Conservation (phyloP, 2,888 invertebrate species). For the Schizotus pectinicornis region DNA sequence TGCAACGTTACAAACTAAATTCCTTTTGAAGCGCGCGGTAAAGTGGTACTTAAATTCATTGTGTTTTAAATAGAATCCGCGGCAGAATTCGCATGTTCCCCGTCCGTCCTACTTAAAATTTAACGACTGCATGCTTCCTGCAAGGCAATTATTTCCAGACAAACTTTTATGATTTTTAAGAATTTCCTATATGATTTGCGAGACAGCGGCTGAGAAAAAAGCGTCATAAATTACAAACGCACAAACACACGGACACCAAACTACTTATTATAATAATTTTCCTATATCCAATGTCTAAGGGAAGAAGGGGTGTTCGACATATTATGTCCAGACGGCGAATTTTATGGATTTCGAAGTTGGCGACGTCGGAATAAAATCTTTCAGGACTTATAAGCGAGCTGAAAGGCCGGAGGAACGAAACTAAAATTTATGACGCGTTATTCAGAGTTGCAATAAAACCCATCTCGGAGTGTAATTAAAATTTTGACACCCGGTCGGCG, state of each 20-base stretch:
- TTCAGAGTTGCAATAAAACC: conserved; percentile 34
- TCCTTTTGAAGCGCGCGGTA: too few species aligned
- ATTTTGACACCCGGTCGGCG: conserved; percentile 37
- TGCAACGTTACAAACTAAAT: not conserved
- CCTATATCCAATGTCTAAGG: not conserved
- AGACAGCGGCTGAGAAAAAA: conserved; percentile 30
- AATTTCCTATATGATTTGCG: conserved; percentile 39
- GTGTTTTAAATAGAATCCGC: conserved; percentile 16
- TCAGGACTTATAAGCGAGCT: conserved; percentile 9
- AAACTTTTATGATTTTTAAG: conserved; percentile 39
- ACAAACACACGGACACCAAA: conserved; percentile 4
- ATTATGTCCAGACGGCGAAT: conserved; percentile 25
- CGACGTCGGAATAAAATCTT: conserved; percentile 21
- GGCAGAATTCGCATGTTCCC: too few species aligned
- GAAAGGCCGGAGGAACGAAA: conserved; percentile 5
- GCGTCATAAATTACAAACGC: conserved; percentile 13
- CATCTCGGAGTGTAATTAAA: conserved; percentile 38
- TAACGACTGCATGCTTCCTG: conserved; percentile 20
- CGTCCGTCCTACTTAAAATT: conserved; percentile 15
- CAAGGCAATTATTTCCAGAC: conserved; percentile 20
- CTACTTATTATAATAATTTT: conserved; percentile 16
- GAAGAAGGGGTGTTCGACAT: conserved; percentile 16
- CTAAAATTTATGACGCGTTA: conserved; percentile 30
- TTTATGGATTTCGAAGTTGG: conserved; percentile 34
- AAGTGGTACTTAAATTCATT: conserved; percentile 11